Conservation (phyloP, 2,113 vertebrate species). For the Colinus virginianus region DNA sequence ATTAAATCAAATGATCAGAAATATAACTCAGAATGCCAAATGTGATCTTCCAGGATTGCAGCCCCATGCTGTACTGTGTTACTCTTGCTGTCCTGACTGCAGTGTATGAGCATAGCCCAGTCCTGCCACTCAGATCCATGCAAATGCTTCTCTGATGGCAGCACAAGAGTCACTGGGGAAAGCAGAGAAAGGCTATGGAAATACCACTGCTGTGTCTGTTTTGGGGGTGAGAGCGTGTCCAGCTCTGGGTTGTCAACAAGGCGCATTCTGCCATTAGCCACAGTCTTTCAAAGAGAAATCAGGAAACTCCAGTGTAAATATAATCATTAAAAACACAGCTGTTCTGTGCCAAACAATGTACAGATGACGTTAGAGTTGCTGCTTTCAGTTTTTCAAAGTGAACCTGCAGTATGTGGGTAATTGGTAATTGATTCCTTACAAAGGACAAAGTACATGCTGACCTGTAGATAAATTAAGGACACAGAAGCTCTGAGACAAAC, state of each 20-base stretch:
- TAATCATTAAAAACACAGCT: not conserved
- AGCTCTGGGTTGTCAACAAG: not conserved
- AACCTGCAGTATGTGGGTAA: not conserved
- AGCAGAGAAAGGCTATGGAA: not conserved
- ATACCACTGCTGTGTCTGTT: not conserved
- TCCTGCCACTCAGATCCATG: not conserved
- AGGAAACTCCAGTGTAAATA: not conserved
- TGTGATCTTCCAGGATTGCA: not conserved
- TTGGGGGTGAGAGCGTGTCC: rapidly evolving
- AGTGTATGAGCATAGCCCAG: not conserved
- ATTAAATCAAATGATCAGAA: not conserved
- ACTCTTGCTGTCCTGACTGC: not conserved
- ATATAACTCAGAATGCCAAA: not conserved
- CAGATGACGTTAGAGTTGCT: not conserved
- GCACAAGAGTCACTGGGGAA: not conserved
- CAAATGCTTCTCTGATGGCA: not conserved
- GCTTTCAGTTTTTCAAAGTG: not conserved
- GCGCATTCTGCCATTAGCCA: not conserved
- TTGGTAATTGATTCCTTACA: constrained; percentile 4
- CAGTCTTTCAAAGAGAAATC: not conserved
- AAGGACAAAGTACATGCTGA: constrained; percentile 1
- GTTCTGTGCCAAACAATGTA: not conserved
- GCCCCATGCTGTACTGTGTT: not conserved
- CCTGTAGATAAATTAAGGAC: constrained; percentile 24
- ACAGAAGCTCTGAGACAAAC: not conserved